Evolutionary conservation across 2,113 vertebrate genomes (phyloP).

Genomic region (Elephantulus edwardii): DNA sequence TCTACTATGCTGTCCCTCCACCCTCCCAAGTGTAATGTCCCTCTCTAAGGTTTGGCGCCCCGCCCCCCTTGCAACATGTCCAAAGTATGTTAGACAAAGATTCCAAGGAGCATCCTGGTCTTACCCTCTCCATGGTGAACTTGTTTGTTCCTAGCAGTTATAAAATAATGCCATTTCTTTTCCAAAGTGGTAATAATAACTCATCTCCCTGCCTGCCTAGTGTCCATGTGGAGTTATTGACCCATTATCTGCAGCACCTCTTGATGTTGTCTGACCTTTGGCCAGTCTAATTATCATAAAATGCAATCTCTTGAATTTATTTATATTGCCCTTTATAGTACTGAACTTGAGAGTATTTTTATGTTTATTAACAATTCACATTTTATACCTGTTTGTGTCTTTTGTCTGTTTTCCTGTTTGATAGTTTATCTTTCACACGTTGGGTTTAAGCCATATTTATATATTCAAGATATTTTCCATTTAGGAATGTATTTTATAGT

Average conservation of each 20-base stretch:
- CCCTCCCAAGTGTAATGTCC: too few relatives aligned
- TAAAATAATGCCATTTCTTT: background rate
- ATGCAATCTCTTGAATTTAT: background rate
- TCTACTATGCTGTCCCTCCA: too few relatives aligned
- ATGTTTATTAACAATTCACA: background rate
- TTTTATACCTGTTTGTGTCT: constrained; percentile 9
- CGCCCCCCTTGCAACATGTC: too few relatives aligned
- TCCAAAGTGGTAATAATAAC: background rate
- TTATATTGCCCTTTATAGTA: background rate
- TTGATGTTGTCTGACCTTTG: background rate
- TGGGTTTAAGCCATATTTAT: background rate
- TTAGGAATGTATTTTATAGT: background rate
- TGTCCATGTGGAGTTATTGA: background rate
- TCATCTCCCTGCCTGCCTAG: background rate
- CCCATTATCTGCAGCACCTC: background rate
- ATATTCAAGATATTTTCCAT: background rate
- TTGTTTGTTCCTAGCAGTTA: background rate
- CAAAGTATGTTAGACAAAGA: too few relatives aligned
- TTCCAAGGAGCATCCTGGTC: too few relatives aligned
- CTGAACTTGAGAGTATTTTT: background rate
- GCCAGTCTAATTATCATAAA: background rate
- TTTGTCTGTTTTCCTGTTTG: background rate
- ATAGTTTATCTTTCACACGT: background rate
- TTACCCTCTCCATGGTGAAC: too few relatives aligned
- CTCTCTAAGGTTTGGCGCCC: too few relatives aligned